Base-by-base conservation (phyloP, 2,888 invertebrate genomes). In the Siphlonurus alternatus region DNA sequence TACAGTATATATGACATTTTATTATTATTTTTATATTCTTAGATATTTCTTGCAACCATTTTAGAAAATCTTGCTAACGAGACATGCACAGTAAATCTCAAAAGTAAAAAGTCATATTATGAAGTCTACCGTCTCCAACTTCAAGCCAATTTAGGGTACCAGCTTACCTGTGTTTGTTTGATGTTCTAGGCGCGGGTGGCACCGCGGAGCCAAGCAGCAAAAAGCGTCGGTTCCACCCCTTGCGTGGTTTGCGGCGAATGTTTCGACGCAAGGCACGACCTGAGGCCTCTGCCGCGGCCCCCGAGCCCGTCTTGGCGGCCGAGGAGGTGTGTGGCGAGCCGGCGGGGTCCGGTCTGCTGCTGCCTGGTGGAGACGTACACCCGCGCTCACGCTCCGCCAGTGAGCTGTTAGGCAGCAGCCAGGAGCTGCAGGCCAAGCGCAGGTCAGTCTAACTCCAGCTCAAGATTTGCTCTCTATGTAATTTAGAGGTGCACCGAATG, bases 241-340 rank as follows among this genome's bases (percentile, higher is more conserved):
- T 87, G 66, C 83, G 86, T 70, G 85, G 83, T 38, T 79, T 84
- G 69, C 83, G 83, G 71, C 84, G 84, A 71, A 86, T 86, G 76
- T 88, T 88, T 75, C 83, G 86, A 75, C 82, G 81, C 71, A 81
- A 77, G 74, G 78, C 75, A 69, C 77, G 76, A 53, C 76, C 54
- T 18, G 64, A 64, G 23, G 64, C 60, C 15, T 68, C 65, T 69
- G 68, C 56, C 61, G 66, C 66, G 7, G 20, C 19, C 24, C 61
- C 25, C n/a, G 61, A 61, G 25, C 38, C 24, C 18, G 24, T 61
- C n/a, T 24, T 38, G 67, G 67, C 66, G 68, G 69, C 63, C 66
- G 67, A 60, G 66, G 68, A 62, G 63, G 67, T 62, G 79, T 23
- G 63, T 76, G 78, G 67, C 74, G 76, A 63, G 75, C 76, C 69